Evolutionary conservation across 2,113 vertebrate genomes (phyloP).

Genomic region (Cisticola juncidis): DNA sequence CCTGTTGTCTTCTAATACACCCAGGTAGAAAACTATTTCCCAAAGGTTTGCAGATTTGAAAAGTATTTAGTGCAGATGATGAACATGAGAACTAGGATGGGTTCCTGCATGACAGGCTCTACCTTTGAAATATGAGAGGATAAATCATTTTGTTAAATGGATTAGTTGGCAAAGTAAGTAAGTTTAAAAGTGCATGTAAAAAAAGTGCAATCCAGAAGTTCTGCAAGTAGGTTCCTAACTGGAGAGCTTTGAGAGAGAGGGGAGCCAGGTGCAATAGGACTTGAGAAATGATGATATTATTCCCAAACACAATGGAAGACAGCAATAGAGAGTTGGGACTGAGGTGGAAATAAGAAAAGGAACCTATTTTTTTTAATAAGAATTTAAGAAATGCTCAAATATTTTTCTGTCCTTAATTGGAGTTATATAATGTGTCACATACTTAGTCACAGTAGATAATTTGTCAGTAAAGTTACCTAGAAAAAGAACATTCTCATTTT

Average conservation of each 20-base stretch:
- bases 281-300: neutral
- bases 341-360: neutral
- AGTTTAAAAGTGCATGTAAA: neutral
- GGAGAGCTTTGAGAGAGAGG: neutral
- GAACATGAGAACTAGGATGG: neutral
- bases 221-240: neutral
- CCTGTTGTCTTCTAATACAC: neutral
- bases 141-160: neutral
- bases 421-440: neutral
- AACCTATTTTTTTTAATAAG: accelerated
- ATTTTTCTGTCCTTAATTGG: neutral
- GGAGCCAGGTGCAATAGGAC: neutral
- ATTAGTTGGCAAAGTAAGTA: neutral
- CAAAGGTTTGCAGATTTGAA: neutral
- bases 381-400: neutral
- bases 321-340: neutral
- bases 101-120: neutral
- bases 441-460: neutral
- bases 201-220: neutral
- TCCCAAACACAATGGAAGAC: neutral
- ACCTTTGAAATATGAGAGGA: neutral
- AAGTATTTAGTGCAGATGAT: neutral
- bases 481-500: neutral
- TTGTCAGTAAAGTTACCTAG: neutral
- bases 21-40: neutral